A percentile compares a stretch with the other conserved stretches of the same genome.
These are phyloP conservation scores for Pachycephus smyrnensis DNA, from an alignment of 2,888 invertebrate genomes.

Conservation along the genomic window DNA sequence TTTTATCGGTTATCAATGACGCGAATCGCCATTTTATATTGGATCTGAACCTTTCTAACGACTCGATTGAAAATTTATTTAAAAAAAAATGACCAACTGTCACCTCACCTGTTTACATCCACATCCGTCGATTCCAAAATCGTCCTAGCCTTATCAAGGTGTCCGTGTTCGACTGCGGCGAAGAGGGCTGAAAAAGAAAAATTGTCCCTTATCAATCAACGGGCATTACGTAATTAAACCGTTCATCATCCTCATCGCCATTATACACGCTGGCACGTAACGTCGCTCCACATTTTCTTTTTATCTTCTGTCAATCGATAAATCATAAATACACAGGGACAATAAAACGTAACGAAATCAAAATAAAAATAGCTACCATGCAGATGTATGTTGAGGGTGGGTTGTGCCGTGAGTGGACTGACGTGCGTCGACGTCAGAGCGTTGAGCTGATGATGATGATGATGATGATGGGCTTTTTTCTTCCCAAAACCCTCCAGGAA, in stretches of 20 bases:
- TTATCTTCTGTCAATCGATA: neutral
- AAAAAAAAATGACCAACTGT: conserved; percentile 11
- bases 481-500: conserved; percentile 65
- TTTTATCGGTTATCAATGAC: neutral
- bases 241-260: neutral
- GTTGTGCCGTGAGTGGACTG: conserved; percentile 60
- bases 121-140: conserved; percentile 93
- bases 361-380: conserved; percentile 54
- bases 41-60: conserved; percentile 9
- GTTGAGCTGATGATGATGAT: conserved; percentile 39
- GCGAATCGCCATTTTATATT: neutral
- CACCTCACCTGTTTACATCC: conserved; percentile 89
- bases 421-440: conserved; percentile 55
- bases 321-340: conserved; percentile 13
- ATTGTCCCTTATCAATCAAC: neutral
- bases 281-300: neutral
- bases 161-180: conserved; percentile 95
- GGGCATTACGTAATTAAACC: neutral
- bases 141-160: conserved; percentile 90
- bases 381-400: conserved; percentile 63
- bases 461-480: conserved; percentile 51
- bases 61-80: conserved; percentile 16
- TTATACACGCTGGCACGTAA: no score
- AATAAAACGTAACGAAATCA: conserved; percentile 16
- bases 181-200: conserved; percentile 82